These are phyloP conservation scores for Panagrolaimus sp. DNA, from an alignment of 1,140 invertebrate genomes.

Conservation along the genomic window DNA sequence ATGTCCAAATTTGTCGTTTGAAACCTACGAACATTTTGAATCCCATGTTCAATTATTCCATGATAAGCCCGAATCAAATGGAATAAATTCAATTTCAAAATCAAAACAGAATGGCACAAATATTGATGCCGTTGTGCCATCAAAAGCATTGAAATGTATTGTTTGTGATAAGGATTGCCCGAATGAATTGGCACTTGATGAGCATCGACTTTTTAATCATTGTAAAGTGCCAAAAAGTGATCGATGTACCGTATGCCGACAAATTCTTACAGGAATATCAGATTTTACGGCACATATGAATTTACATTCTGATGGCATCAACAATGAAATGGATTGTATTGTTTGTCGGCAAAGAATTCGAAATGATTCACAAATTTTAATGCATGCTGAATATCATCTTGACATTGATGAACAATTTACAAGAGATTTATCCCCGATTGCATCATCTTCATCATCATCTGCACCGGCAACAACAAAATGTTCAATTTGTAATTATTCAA, in stretches of 20 bases:
- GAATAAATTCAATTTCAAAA: background rate
- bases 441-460: background rate
- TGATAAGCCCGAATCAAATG: constrained; percentile 16
- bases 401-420: background rate
- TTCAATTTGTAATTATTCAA: constrained; percentile 14
- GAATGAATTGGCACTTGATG: constrained; percentile 38
- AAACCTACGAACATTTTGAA: constrained; percentile 13
- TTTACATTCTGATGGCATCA: constrained; percentile 26
- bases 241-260: constrained; percentile 40
- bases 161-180: constrained; percentile 40
- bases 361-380: constrained; percentile 31
- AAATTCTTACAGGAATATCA: constrained; percentile 10
- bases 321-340: constrained; percentile 31
- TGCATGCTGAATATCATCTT: constrained; percentile 45
- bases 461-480: constrained; percentile 19
- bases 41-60: constrained; percentile 29
- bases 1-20: constrained; percentile 20
- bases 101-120: background rate
- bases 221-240: constrained; percentile 43
- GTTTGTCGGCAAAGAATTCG: constrained; percentile 38
- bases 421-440: background rate
- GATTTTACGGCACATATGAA: constrained; percentile 35
- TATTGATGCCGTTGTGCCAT: background rate
- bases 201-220: constrained; percentile 39
- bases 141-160: constrained; percentile 40